phyloP scores from a whole-genome alignment of 2,113 vertebrate genomes.

The Salvelinus alpinus region DNA sequence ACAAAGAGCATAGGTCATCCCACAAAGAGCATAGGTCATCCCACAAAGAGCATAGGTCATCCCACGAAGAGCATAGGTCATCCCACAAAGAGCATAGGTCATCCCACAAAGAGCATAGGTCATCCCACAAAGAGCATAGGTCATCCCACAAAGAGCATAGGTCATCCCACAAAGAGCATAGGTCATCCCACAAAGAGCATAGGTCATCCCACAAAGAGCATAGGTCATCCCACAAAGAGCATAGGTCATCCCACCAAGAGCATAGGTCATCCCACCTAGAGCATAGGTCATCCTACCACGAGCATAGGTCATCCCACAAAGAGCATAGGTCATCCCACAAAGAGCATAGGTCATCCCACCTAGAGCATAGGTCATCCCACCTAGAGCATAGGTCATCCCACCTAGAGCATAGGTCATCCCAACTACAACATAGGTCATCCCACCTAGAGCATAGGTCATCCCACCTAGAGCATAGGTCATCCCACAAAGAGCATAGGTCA shows the following conservation, averaged over 20 bases:
- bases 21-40: too few relatives aligned
- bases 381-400: background rate
- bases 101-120: background rate
- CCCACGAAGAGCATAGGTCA: too few relatives aligned
- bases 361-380: too few relatives aligned
- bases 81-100: background rate
- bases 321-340: too few relatives aligned
- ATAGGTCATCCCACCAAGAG: too few relatives aligned
- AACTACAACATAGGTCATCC: too few relatives aligned
- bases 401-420: too few relatives aligned
- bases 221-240: background rate
- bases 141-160: background rate
- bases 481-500: background rate
- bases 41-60: too few relatives aligned
- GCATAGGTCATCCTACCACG: too few relatives aligned
- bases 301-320: constrained; percentile 3
- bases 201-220: too few relatives aligned
- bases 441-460: constrained; percentile 5
- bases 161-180: background rate
- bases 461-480: background rate
- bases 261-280: constrained; percentile 3
- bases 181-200: constrained; percentile 2
- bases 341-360: background rate
- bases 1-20: too few relatives aligned
- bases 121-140: background rate